These are phyloP conservation scores for Ceyx cyanopectus DNA, from an alignment of 2,113 vertebrate species.

Conservation along the genomic window DNA sequence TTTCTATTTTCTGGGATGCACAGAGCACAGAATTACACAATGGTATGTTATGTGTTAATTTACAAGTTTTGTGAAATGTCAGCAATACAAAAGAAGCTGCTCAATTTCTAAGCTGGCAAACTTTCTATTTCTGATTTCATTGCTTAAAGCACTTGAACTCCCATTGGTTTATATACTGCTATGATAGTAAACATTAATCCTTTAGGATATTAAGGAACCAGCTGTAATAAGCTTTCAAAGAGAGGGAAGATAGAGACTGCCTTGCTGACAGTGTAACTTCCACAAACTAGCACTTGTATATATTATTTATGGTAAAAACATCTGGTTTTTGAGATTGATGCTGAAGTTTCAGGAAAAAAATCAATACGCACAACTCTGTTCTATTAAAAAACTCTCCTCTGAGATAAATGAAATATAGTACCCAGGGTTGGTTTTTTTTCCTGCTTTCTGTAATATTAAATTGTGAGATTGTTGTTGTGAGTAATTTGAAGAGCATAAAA, in stretches of 20 bases:
- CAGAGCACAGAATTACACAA: not conserved
- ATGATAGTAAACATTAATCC: constrained; percentile 52
- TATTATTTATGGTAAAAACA: constrained; percentile 1
- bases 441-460: constrained; percentile 8
- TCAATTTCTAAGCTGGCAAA: not conserved
- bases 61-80: not conserved
- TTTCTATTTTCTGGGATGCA: not conserved
- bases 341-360: constrained; percentile 42
- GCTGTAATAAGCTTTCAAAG: constrained; percentile 44
- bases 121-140: constrained; percentile 15
- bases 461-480: not conserved
- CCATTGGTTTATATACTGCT: not conserved
- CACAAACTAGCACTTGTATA: not conserved
- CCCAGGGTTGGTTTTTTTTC: not conserved
- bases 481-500: not conserved
- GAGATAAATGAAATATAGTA: not conserved
- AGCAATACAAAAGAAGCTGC: not conserved
- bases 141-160: constrained; percentile 41
- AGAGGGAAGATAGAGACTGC: constrained; percentile 30
- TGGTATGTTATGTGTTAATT: not conserved
- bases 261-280: constrained; percentile 1
- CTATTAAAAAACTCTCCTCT: constrained; percentile 29
- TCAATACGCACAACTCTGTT: not conserved
- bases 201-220: constrained; percentile 30
- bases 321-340: constrained; percentile 27